Percentiles rank a stretch among this genome's conserved stretches.
These are phyloP conservation scores for Microcebus jonahi DNA, from an alignment of 2,113 vertebrate species.

Conservation along the genomic window DNA sequence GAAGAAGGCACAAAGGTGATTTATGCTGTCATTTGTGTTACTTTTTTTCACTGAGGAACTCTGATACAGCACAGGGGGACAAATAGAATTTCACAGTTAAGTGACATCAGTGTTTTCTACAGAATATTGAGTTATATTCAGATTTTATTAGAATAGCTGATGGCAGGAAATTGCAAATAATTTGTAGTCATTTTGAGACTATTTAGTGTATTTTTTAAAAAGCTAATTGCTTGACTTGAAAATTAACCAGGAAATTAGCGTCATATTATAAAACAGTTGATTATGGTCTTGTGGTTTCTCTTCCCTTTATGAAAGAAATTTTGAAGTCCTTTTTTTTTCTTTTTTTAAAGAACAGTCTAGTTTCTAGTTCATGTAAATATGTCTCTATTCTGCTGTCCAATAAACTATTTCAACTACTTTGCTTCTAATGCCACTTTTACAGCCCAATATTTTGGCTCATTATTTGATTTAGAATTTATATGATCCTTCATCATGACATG, in stretches of 20 bases:
- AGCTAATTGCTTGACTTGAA: constrained; percentile 61
- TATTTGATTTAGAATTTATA: not conserved
- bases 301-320: constrained; percentile 43
- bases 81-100: constrained; percentile 37
- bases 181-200: constrained; percentile 55
- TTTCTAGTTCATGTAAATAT: constrained; percentile 44
- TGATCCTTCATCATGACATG: not conserved
- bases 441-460: not conserved
- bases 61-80: not conserved
- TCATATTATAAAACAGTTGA: constrained; percentile 56
- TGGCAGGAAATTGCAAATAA: constrained; percentile 62
- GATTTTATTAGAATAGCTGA: constrained; percentile 49
- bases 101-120: not conserved
- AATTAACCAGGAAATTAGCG: constrained; percentile 57
- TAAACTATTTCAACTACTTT: not conserved
- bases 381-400: not conserved
- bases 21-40: not conserved
- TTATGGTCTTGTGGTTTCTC: constrained; percentile 35
- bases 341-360: not conserved
- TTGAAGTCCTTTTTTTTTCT: not conserved
- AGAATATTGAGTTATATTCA: constrained; percentile 39
- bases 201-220: constrained; percentile 39
- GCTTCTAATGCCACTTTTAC: not conserved
- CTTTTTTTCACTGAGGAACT: not conserved
- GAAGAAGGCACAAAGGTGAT: not conserved